phyloP scores from a whole-genome alignment of 2,888 invertebrate genomes.

The Aspidiotus destructor region DNA sequence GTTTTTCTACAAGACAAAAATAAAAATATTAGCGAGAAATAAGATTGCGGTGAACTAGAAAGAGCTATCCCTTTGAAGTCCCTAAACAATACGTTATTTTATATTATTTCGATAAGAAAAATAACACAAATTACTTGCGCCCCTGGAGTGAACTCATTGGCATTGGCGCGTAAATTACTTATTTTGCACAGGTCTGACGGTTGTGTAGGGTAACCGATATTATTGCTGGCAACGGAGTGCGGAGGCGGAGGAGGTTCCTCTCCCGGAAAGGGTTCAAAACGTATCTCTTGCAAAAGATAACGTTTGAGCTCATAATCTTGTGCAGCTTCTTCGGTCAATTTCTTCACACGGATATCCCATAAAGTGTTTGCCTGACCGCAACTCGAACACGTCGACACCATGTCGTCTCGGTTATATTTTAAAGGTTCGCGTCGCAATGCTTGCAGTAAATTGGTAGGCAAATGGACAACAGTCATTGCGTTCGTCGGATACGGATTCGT shows the following conservation, averaged over 20 bases:
- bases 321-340: slow-evolving; percentile 5
- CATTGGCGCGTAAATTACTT: slow-evolving; percentile 14
- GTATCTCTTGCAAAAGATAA: neutral
- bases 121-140: slow-evolving; percentile 7
- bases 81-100: too few relatives aligned
- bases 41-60: too few relatives aligned
- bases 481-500: too few relatives aligned
- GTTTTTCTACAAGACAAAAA: neutral
- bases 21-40: neutral
- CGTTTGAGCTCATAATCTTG: neutral
- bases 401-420: neutral
- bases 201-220: neutral
- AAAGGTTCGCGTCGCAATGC: neutral
- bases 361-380: neutral
- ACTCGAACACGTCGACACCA: slow-evolving; percentile 6
- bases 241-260: neutral
- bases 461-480: neutral
- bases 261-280: slow-evolving; percentile 8
- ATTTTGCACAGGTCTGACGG: slow-evolving; percentile 10
- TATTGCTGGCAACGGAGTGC: neutral
- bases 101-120: too few relatives aligned
- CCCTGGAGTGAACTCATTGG: slow-evolving; percentile 17
- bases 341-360: neutral
- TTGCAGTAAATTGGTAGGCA: neutral
- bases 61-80: too few relatives aligned